A percentile compares a stretch with the other conserved stretches of the same genome.
These are phyloP conservation scores for Indicator maculatus DNA, from an alignment of 2,113 vertebrate species.

Conservation along the genomic window DNA sequence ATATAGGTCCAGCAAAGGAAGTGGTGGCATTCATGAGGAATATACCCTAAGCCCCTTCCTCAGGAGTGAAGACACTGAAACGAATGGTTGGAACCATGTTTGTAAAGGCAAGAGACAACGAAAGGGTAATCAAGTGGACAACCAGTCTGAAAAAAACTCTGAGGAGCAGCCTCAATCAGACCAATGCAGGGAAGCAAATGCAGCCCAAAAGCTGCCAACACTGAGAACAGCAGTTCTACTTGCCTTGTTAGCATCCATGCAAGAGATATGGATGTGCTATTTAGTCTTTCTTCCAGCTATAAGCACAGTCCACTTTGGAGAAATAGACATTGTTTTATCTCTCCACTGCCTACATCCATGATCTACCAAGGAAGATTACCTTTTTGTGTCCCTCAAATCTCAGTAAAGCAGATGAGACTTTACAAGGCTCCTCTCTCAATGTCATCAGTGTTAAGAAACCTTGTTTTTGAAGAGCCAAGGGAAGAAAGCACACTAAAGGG, in stretches of 20 bases:
- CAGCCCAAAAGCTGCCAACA: not conserved
- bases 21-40: rapidly evolving
- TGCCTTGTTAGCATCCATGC: not conserved
- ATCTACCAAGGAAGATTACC: not conserved
- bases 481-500: not conserved
- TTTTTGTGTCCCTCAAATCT: not conserved
- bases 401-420: not conserved
- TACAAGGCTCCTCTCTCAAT: not conserved
- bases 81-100: not conserved
- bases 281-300: not conserved
- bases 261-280: not conserved
- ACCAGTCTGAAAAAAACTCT: not conserved
- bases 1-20: not conserved
- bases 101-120: not conserved
- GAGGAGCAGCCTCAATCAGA: not conserved
- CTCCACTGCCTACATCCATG: not conserved
- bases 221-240: not conserved
- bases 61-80: not conserved
- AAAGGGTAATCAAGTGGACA: not conserved
- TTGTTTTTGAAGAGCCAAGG: not conserved
- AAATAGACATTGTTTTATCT: not conserved
- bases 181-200: not conserved
- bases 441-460: not conserved
- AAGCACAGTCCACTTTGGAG: not conserved
- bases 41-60: not conserved